Conservation (phyloP, 2,888 invertebrate species). For the Pinctada fucata region DNA sequence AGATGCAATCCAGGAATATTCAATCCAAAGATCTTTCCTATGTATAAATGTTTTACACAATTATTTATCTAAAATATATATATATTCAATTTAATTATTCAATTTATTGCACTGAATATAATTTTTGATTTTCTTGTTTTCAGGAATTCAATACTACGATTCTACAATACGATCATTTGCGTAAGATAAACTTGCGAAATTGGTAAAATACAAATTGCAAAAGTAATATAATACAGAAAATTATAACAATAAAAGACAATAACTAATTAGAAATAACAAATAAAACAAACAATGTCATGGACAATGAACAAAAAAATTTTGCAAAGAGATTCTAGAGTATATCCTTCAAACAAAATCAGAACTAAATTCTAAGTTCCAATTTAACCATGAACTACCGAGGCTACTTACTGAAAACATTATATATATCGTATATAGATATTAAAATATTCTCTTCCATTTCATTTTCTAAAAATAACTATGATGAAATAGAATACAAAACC, state of each 20-base stretch:
- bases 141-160: no score
- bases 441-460: not conserved
- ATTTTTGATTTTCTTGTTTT: no score
- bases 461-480: slow-evolving; percentile 7
- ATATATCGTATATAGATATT: not conserved
- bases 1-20: no score
- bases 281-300: not conserved
- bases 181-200: no score
- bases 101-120: no score
- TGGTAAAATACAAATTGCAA: not conserved
- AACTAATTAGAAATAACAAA: not conserved
- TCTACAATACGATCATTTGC: no score
- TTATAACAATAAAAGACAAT: not conserved
- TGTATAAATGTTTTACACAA: no score
- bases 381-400: not conserved
- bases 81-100: no score
- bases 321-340: not conserved
- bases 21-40: no score
- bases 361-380: not conserved
- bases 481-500: not conserved
- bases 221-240: not conserved
- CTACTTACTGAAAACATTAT: not conserved
- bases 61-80: no score
- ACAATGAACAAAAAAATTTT: not conserved
- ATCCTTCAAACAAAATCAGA: not conserved